Evolutionary conservation across 64 coral and sea anemone genomes (phyloP), one percentile per base, ranked within the genome.

Genomic region (Montipora cactus): DNA sequence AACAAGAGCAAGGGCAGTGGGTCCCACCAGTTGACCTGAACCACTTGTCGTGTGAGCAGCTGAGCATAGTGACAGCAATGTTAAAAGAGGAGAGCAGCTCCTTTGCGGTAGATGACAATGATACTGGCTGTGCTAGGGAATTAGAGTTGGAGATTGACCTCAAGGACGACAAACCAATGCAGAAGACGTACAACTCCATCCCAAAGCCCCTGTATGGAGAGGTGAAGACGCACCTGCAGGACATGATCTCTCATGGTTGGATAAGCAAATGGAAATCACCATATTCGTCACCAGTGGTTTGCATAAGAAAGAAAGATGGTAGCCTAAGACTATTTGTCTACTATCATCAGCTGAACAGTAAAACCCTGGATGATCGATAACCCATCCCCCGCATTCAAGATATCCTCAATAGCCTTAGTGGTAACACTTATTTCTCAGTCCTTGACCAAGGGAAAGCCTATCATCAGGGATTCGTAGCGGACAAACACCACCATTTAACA

Each of bases 401-500:
- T 22, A 75, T 45, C 73, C 37, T 75, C 9, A 75, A 75, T 11
- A 75, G 73, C 23, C 73, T 45, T 14, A 75, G 73, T 75, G 21
- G 73, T 75, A 75, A 75, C 52, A 55, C 52, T 55, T 55, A 55
- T 10, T 55, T 55, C 52, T 55, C 52, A 55, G 23, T 75, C 28
- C 28, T 75, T 45, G 37, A 75, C 73, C 73, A 75, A 75, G 73
- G 73, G 37, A 75, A 75, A 75, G 73, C 23, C 4, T 75, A 75
- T 75, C 73, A 75, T 44, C 73, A 80, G 52, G 50, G 49, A 44
- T 81, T 81, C 55, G 57, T 62, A 81, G 57, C 79, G 23, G 79
- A 81, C 3, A 57, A 81, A 37, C 79, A 81, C 23, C 57, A 12
- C 20, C 79, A 81, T 13, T 23, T 61, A 13, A 81, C 79, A 37